These are phyloP conservation scores for Trichogramma pretiosum DNA, from an alignment of 1,140 invertebrate genomes.

Conservation along the genomic window DNA sequence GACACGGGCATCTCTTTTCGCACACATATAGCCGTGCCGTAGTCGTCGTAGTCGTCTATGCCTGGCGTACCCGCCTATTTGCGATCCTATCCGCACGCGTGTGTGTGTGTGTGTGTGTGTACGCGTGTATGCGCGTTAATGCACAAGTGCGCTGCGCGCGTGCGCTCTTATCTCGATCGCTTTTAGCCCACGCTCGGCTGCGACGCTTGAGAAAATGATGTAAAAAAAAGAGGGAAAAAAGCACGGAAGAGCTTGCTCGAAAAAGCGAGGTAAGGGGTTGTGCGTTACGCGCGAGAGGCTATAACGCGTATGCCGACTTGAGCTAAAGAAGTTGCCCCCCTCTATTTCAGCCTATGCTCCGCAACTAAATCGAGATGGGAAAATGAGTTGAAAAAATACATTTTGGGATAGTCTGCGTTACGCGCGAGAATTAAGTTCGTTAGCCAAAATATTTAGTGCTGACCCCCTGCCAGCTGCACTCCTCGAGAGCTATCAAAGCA, in stretches of 20 bases:
- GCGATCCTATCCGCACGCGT: conserved; percentile 13
- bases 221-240: background rate
- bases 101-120: conserved; percentile 10
- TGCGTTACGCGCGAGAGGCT: no score
- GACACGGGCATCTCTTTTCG: background rate
- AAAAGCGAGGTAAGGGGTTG: background rate
- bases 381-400: conserved; percentile 8
- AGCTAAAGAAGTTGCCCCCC: background rate
- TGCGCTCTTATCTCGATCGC: conserved; percentile 12
- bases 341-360: background rate
- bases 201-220: background rate
- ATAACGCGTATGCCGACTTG: no score
- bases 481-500: no score
- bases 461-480: no score
- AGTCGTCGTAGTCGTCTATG: background rate
- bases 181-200: conserved; percentile 2
- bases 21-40: background rate
- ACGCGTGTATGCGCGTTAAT: conserved; percentile 3
- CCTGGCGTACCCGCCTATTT: conserved; percentile 7
- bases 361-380: background rate
- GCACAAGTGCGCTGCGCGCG: no score
- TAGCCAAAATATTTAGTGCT: no score
- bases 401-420: background rate
- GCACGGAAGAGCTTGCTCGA: background rate
- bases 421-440: no score